Conservation (phyloP, 2,797 vertebrate species). For the Luscinia luscinia region DNA sequence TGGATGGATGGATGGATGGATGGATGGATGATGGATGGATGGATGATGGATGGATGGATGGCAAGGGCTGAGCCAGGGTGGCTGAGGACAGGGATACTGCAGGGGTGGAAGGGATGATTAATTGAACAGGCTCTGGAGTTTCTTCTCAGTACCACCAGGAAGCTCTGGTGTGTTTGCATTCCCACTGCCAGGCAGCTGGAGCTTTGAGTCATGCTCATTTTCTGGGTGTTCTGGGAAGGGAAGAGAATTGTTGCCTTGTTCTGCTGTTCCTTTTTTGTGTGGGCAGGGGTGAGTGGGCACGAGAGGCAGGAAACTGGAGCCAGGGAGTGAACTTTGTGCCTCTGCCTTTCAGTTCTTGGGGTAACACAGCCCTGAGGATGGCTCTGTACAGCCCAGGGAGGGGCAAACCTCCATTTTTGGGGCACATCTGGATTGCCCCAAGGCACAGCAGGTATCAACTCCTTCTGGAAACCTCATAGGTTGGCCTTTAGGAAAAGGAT, state of each 20-base stretch:
- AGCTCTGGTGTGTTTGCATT: not conserved
- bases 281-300: not conserved
- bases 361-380: not conserved
- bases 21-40: no score
- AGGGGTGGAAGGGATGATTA: not conserved
- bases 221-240: not conserved
- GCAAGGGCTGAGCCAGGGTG: not conserved
- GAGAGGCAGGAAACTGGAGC: accelerated
- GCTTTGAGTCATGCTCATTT: not conserved
- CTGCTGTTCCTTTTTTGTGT: accelerated
- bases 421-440: not conserved
- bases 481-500: not conserved
- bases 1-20: no score
- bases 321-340: not conserved
- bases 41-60: no score
- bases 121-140: not conserved
- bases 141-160: not conserved
- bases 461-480: not conserved
- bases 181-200: not conserved
- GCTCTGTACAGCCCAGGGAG: not conserved
- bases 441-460: not conserved
- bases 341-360: not conserved
- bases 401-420: not conserved
- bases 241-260: not conserved
- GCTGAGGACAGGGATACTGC: not conserved